Percentiles rank a stretch among this genome's conserved stretches.
phyloP scores from a whole-genome alignment of 2,888 invertebrate genomes.

The Acanthococcus lagerstroemiae region DNA sequence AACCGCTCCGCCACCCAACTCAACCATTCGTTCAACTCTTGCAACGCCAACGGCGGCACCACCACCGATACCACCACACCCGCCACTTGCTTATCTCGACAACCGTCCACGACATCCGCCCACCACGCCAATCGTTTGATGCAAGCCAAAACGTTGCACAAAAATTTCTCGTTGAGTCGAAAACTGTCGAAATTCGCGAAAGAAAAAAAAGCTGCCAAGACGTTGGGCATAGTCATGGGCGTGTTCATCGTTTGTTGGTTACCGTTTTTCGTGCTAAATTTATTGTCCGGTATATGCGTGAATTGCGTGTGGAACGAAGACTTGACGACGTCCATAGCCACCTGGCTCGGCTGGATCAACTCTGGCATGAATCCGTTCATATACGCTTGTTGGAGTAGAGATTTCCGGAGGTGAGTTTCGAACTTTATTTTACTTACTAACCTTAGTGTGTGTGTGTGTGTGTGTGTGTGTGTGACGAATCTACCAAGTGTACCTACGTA shows the following conservation, averaged over 20 bases:
- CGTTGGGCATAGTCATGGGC: constrained; percentile 92
- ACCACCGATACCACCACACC: constrained; percentile 45
- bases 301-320: constrained; percentile 68
- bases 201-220: constrained; percentile 96
- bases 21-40: constrained; percentile 17
- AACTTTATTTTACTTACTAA: neutral
- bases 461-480: no score
- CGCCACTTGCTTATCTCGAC: constrained; percentile 51
- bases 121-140: constrained; percentile 45
- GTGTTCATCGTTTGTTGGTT: constrained; percentile 95
- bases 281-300: constrained; percentile 79
- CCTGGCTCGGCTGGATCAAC: constrained; percentile 93
- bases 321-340: constrained; percentile 76
- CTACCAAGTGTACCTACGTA: no score
- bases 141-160: constrained; percentile 56
- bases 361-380: constrained; percentile 95
- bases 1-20: constrained; percentile 30
- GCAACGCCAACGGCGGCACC: neutral
- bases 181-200: constrained; percentile 92
- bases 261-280: constrained; percentile 91
- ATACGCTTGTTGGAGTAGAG: constrained; percentile 96
- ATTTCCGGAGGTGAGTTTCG: constrained; percentile 61
- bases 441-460: no score
- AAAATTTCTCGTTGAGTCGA: constrained; percentile 84
- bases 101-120: constrained; percentile 35